Percentiles rank a stretch among this genome's conserved stretches.
Conservation (phyloP, 92 coral and sea anemone species). For the Parazoanthus darwini region DNA sequence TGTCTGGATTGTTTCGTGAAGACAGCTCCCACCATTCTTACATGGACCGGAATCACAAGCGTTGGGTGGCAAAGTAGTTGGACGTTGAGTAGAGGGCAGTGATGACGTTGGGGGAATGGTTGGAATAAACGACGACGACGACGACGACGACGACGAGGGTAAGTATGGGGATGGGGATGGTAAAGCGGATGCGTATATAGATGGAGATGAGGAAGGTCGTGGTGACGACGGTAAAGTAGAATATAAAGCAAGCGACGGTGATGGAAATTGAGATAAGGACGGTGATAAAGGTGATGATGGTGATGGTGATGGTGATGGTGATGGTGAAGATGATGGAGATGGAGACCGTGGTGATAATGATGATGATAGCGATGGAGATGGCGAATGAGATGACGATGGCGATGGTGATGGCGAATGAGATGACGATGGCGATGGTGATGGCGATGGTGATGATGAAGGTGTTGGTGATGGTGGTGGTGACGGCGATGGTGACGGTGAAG, state of each 20-base stretch:
- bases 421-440: neutral
- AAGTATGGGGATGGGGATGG: neutral
- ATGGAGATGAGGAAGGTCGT: neutral
- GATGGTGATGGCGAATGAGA: neutral
- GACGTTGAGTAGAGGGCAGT: neutral
- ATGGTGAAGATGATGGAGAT: neutral
- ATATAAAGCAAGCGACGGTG: neutral
- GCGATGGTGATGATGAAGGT: neutral
- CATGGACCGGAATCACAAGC: constrained; percentile 12
- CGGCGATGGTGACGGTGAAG: neutral
- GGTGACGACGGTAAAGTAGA: neutral
- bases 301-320: neutral
- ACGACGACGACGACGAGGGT: neutral
- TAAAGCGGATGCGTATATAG: neutral
- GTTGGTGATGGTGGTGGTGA: neutral
- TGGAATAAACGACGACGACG: neutral
- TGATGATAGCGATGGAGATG: neutral
- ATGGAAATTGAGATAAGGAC: neutral
- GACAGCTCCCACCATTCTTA: constrained; percentile 14
- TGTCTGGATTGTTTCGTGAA: neutral
- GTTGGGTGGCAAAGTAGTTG: neutral
- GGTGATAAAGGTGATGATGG: neutral
- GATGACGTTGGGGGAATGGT: neutral
- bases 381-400: neutral
- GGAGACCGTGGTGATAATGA: neutral